phyloP scores from a whole-genome alignment of 2,113 vertebrate genomes.

The Serilophus lunatus region DNA sequence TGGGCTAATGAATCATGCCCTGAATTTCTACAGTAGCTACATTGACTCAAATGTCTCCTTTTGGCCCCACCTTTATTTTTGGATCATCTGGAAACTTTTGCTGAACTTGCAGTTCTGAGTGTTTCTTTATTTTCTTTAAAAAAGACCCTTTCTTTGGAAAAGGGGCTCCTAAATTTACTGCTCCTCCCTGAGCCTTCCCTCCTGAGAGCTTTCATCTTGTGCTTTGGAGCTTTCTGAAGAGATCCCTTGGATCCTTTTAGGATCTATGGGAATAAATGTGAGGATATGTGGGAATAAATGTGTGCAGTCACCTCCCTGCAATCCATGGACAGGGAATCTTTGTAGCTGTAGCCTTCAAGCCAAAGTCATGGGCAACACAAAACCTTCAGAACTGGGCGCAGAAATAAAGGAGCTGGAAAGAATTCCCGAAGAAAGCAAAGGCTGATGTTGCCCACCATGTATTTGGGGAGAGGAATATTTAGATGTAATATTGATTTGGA shows the following conservation, averaged over 20 bases:
- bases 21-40: slow-evolving; percentile 16
- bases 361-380: not conserved
- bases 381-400: not conserved
- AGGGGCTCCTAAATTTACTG: not conserved
- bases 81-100: slow-evolving; percentile 8
- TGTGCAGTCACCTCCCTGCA: not conserved
- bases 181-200: not conserved
- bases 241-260: not conserved
- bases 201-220: not conserved
- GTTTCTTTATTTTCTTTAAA: not conserved
- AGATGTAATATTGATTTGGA: not conserved
- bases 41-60: slow-evolving; percentile 49
- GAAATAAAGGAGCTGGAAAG: not conserved
- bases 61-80: slow-evolving; percentile 57
- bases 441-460: not conserved
- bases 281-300: not conserved
- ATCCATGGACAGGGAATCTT: not conserved
- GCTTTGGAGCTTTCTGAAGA: not conserved
- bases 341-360: not conserved
- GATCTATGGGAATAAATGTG: not conserved
- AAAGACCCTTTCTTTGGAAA: not conserved
- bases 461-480: rapidly evolving
- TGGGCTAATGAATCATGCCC: slow-evolving; percentile 53
- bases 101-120: not conserved
- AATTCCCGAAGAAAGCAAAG: not conserved